A percentile compares a stretch with the other conserved stretches of the same genome.
Evolutionary conservation across 2,113 vertebrate species (phyloP).

Genomic region (Empidonax alnorum): DNA sequence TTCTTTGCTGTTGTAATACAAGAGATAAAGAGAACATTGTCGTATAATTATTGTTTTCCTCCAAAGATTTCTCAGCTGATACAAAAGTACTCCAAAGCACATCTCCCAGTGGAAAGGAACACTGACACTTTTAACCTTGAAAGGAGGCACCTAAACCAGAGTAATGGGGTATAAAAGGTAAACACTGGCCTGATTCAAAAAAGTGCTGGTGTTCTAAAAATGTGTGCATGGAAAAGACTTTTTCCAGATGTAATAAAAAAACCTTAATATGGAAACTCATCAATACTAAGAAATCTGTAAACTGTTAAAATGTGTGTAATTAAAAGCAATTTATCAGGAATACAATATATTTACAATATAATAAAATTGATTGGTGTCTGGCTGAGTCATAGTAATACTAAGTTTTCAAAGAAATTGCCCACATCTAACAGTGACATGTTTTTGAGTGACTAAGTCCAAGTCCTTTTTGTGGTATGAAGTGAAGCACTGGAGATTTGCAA

Average conservation of each 20-base stretch:
- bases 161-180: neutral
- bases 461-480: neutral
- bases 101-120: neutral
- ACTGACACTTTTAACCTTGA: neutral
- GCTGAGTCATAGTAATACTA: neutral
- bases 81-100: neutral
- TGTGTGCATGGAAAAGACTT: neutral
- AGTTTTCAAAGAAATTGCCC: neutral
- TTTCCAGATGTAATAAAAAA: neutral
- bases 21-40: neutral
- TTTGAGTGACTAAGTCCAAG: neutral
- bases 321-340: neutral
- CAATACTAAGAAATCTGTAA: neutral
- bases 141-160: neutral
- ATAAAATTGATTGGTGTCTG: neutral
- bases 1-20: neutral
- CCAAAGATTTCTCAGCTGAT: neutral
- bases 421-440: neutral
- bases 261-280: neutral
- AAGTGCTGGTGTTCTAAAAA: neutral
- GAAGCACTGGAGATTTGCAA: slow-evolving; percentile 2
- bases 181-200: neutral
- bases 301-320: neutral
- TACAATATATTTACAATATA: neutral
- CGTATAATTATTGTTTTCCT: neutral